Evolutionary conservation across 2,113 vertebrate genomes (phyloP).

Genomic region (Pedetes capensis): DNA sequence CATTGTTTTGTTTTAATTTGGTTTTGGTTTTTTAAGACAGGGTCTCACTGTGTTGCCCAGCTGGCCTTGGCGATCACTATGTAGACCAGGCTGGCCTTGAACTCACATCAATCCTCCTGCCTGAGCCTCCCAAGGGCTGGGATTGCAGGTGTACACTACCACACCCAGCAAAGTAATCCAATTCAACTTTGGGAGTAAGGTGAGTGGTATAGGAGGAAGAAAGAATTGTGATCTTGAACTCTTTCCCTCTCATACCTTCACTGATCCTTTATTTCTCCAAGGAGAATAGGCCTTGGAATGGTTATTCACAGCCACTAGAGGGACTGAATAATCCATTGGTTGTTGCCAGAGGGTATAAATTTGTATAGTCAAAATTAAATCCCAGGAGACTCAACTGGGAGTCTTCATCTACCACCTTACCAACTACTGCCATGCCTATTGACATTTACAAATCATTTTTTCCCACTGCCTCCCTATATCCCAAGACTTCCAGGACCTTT

Average conservation of each 20-base stretch:
- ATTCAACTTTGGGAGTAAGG: background rate
- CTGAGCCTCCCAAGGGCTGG: too few relatives aligned
- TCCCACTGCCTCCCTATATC: background rate
- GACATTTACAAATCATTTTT: slow-evolving; percentile 24
- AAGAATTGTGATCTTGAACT: background rate
- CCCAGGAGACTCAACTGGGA: background rate
- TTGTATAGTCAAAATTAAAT: slow-evolving; percentile 29
- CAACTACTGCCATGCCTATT: background rate
- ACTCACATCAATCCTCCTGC: too few relatives aligned
- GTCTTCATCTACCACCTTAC: background rate
- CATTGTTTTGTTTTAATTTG: too few relatives aligned
- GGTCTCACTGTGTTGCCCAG: too few relatives aligned
- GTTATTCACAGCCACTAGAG: background rate
- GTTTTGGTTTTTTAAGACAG: too few relatives aligned
- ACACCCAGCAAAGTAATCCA: too few relatives aligned
- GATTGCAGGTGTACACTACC: too few relatives aligned
- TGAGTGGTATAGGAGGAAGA: background rate
- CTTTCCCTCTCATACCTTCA: background rate
- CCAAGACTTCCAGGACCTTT: background rate
- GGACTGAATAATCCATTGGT: background rate
- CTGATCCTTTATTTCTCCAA: background rate
- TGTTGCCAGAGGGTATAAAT: background rate
- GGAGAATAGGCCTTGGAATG: background rate
- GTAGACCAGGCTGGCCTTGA: too few relatives aligned
- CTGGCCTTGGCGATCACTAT: too few relatives aligned